Evolutionary conservation across 2,888 invertebrate species (phyloP).

Genomic region (Fragum whitleyi): DNA sequence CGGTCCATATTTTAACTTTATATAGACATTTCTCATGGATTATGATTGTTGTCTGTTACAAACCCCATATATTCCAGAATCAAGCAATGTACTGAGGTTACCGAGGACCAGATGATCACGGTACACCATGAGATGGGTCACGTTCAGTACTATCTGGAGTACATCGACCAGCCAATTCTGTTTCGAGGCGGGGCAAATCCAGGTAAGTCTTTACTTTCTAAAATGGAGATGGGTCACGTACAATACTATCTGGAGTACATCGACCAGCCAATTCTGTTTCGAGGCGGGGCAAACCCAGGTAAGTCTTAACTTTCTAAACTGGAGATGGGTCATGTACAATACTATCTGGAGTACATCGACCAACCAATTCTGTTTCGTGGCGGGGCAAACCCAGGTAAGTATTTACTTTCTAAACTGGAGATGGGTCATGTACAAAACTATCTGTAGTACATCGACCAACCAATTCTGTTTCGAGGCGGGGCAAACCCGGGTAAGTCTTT

Average conservation of each 20-base stretch:
- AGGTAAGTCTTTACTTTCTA: too few relatives aligned
- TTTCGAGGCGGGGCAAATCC: conserved; percentile 93
- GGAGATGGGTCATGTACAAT: conserved; percentile 84
- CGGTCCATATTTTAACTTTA: too few relatives aligned
- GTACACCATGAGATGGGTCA: conserved; percentile 85
- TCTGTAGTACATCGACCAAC: conserved; percentile 80
- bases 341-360: conserved; percentile 80
- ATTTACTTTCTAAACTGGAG: too few relatives aligned
- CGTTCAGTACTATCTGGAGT: conserved; percentile 80
- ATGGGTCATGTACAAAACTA: conserved; percentile 84
- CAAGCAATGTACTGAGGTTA: conserved; percentile 82
- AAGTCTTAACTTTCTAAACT: too few relatives aligned
- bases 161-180: conserved; percentile 84
- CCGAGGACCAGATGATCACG: conserved; percentile 78
- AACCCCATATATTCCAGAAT: conserved; percentile 79
- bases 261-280: conserved; percentile 87
- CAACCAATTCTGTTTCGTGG: conserved; percentile 88
- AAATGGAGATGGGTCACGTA: conserved; percentile 85
- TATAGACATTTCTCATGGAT: too few relatives aligned
- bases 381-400: conserved; percentile 92
- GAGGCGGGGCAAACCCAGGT: conserved; percentile 93
- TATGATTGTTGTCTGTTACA: too few relatives aligned
- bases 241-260: conserved; percentile 81
- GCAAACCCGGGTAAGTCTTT: conserved; percentile 91
- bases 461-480: conserved; percentile 89